phyloP scores from a whole-genome alignment of 2,113 vertebrate species.

The Microcebus lehilahytsara region DNA sequence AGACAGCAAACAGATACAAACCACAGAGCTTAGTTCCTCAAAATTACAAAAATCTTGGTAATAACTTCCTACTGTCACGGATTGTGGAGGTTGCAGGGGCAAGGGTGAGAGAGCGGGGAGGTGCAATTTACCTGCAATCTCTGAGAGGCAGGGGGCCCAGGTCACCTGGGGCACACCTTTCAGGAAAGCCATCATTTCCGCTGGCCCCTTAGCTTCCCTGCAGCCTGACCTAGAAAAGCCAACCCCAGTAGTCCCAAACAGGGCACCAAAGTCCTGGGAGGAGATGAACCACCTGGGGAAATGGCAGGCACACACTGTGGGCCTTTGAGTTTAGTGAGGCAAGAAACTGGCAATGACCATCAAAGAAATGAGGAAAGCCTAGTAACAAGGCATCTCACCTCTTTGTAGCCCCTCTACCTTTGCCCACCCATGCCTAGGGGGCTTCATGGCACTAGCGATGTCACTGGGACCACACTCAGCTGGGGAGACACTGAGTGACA shows the following conservation, averaged over 20 bases:
- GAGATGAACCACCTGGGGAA: neutral
- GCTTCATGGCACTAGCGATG: neutral
- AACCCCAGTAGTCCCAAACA: neutral
- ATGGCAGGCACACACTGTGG: neutral
- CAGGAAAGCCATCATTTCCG: neutral
- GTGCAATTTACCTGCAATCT: neutral
- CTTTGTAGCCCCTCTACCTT: neutral
- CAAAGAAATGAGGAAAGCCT: neutral
- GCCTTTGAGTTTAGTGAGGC: too few relatives aligned
- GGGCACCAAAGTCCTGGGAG: neutral
- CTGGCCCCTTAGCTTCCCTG: neutral
- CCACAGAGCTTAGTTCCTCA: neutral
- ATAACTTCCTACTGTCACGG: neutral
- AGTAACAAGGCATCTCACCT: neutral
- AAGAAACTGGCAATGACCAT: neutral
- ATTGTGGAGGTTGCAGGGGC: neutral
- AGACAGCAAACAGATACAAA: neutral
- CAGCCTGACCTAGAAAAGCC: neutral
- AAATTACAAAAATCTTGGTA: neutral
- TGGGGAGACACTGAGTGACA: accelerated
- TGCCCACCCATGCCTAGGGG: neutral
- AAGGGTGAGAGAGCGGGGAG: accelerated
- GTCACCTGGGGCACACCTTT: neutral
- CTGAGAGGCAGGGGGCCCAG: neutral
- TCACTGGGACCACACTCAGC: neutral